phyloP scores from a whole-genome alignment of 2,113 vertebrate species.

The Urocitellus parryii region DNA sequence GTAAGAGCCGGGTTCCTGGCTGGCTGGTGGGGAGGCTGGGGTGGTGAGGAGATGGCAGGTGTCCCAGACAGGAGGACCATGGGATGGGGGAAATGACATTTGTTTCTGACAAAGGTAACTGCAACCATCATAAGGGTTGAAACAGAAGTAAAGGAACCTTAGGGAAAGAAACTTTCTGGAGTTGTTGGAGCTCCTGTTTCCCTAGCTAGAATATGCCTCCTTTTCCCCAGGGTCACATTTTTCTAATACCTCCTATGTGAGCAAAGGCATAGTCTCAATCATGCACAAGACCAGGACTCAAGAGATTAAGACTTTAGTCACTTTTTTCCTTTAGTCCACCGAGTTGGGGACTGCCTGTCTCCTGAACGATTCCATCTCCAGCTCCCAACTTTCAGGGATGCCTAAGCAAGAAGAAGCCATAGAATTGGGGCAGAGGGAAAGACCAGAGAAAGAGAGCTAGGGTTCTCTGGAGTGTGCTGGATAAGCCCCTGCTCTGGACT shows the following conservation, averaged over 20 bases:
- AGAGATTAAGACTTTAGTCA: background rate
- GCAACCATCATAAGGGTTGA: background rate
- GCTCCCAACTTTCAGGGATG: background rate
- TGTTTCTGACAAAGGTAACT: background rate
- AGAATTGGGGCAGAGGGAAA: background rate
- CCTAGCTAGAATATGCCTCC: background rate
- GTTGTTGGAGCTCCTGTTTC: background rate
- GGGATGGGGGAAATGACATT: background rate
- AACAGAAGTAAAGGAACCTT: background rate
- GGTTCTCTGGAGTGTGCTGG: background rate
- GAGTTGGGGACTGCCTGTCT: background rate
- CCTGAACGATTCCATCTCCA: background rate
- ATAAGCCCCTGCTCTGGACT: background rate
- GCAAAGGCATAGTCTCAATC: background rate
- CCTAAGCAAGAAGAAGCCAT: background rate
- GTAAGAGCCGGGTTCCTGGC: constrained; percentile 82
- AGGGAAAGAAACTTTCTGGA: background rate
- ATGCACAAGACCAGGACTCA: background rate
- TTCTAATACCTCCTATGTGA: background rate
- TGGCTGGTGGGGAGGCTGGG: background rate
- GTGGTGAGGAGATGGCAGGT: background rate
- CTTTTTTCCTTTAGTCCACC: background rate
- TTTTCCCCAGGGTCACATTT: background rate
- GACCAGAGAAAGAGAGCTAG: background rate
- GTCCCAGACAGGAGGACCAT: background rate